Evolutionary conservation across 2,888 invertebrate species (phyloP).

Genomic region (Chromoteleia sp.): DNA sequence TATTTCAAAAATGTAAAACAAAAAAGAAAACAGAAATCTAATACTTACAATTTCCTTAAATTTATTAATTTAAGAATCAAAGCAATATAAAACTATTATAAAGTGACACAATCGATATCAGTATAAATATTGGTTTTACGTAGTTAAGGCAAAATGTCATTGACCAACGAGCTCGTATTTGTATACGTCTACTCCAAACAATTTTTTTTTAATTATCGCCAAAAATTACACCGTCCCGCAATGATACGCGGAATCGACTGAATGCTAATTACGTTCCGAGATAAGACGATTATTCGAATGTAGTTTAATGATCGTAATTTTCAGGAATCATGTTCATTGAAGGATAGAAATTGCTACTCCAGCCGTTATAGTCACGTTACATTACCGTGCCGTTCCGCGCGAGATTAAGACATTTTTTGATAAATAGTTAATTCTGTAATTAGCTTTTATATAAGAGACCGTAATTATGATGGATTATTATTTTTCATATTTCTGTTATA

Average conservation of each 20-base stretch:
- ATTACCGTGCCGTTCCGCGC: conserved; percentile 3
- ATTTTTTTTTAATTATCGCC: conserved; percentile 56
- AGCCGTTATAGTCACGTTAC: conserved; percentile 6
- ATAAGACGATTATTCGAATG: conserved; percentile 42
- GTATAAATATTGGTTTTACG: no score
- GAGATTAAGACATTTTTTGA: conserved; percentile 46
- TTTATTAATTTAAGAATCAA: no score
- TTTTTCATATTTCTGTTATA: conserved; percentile 21
- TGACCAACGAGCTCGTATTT: no score
- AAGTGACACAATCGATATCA: no score
- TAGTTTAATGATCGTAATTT: conserved; percentile 46
- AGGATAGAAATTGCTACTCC: conserved; percentile 29
- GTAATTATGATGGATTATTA: conserved; percentile 43
- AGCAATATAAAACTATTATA: no score
- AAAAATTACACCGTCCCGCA: conserved; percentile 33
- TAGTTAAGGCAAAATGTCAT: no score
- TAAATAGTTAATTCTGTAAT: conserved; percentile 38
- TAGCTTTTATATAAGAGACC: conserved; percentile 23
- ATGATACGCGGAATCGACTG: conserved; percentile 24
- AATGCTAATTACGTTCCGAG: conserved; percentile 38
- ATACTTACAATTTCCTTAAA: no score
- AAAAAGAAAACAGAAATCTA: no score
- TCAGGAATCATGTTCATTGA: conserved; percentile 44
- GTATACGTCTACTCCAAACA: no score
- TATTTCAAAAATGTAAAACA: no score